A percentile compares a stretch with the other conserved stretches of the same genome.
Evolutionary conservation across 2,113 vertebrate genomes (phyloP).

Genomic region (Odocoileus hemionus): DNA sequence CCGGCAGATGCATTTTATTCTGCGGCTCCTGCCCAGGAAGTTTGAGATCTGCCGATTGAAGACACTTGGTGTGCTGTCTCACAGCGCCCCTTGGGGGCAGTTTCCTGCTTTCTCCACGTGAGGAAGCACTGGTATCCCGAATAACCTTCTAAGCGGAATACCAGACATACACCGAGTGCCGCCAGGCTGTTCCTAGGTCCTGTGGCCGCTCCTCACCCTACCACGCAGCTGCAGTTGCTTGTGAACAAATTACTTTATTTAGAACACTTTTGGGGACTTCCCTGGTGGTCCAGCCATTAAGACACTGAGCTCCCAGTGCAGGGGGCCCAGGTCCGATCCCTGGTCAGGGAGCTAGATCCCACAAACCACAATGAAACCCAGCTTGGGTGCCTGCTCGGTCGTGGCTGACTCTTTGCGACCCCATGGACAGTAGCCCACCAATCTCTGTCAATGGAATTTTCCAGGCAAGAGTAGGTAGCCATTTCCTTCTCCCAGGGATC

Average conservation of each 20-base stretch:
- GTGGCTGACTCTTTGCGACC: neutral
- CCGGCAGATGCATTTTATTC: neutral
- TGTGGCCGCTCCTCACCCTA: neutral
- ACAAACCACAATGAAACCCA: neutral
- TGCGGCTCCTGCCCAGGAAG: neutral
- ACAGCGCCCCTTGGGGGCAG: neutral
- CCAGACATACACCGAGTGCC: neutral
- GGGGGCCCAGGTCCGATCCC: neutral
- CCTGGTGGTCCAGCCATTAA: neutral
- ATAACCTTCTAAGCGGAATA: neutral
- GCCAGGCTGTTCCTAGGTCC: neutral
- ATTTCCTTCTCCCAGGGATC: neutral
- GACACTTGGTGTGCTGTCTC: neutral
- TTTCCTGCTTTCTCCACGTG: neutral
- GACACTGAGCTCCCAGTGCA: neutral
- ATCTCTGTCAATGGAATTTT: neutral
- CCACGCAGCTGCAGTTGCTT: neutral
- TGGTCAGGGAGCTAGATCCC: neutral
- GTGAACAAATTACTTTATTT: no score
- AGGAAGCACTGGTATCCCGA: neutral
- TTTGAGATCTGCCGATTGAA: neutral
- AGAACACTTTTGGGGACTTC: neutral
- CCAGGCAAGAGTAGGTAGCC: neutral
- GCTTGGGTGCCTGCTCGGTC: neutral
- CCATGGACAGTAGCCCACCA: neutral